Base-by-base conservation (phyloP, 2,888 invertebrate species). In the Bellardia bayeri region DNA sequence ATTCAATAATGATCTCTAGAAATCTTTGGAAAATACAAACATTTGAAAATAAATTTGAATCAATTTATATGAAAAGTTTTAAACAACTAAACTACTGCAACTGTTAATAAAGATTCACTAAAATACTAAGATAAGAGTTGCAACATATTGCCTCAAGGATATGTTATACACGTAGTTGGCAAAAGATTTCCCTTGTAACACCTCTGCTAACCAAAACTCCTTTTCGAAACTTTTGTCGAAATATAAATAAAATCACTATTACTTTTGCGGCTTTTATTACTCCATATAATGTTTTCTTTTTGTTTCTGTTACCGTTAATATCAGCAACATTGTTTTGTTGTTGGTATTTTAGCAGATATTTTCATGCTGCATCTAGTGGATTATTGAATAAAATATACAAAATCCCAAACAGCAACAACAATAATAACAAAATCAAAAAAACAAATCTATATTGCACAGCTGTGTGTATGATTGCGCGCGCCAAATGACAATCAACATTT, bases 401-500 rank as follows among this genome's bases (percentile, higher is more conserved):
- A 58, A 49, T 30, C 2, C 33, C 33, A 51, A 61, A 11, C 9
- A 76, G 33, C 51, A 51, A 30, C 14, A 54, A 49, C 40, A 30
- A 40, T 1, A 51, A 51, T 33, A 56, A 33, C 42, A 45, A 40
- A 54, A 69, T 9, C n/a, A 13, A 9, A 69, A 6, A 49, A 16
- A 61, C 40, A 74, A 33, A 69, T 68, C 61, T 68, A 54, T 82
- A 63, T 69, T 68, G 87, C 87, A 82, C 87, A 87, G 87, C 87
- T 87, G 86, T 86, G 72, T 84, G 56, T 86, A 78, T 81, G 84
- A 87, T 87, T 87, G 87, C 87, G 84, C 87, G 87, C 87, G 87
- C 87, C 87, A 87, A 84, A 84, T 87, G 87, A 87, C 87, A 87
- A 87, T 87, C 81, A 84, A 84, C 87, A 81, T 84, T 87, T 84